phyloP scores from a whole-genome alignment of 2,888 invertebrate genomes.

The Cynaeus angustus region DNA sequence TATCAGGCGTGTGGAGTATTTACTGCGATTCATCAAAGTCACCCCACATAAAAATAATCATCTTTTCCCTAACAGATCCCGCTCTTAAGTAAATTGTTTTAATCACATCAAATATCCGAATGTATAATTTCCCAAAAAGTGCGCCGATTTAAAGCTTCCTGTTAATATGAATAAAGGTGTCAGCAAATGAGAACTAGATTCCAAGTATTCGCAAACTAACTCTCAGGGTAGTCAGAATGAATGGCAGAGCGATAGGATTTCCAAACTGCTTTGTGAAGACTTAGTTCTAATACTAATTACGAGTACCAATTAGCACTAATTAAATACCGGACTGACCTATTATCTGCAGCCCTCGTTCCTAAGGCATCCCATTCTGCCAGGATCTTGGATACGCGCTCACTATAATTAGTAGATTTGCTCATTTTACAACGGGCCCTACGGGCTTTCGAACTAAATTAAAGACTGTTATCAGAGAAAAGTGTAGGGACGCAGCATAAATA shows the following conservation, averaged over 20 bases:
- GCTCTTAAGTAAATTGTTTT: slow-evolving; percentile 6
- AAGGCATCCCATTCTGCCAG: slow-evolving; percentile 66
- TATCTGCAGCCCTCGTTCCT: slow-evolving; percentile 67
- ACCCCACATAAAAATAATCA: slow-evolving; percentile 39
- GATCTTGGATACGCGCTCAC: slow-evolving; percentile 62
- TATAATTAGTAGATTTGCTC: slow-evolving; percentile 66
- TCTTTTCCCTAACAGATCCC: slow-evolving; percentile 17
- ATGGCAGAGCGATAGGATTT: slow-evolving; percentile 66
- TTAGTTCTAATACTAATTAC: slow-evolving; percentile 71
- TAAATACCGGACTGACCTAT: slow-evolving; percentile 71
- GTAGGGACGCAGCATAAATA: slow-evolving; percentile 44
- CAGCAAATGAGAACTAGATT: slow-evolving; percentile 60
- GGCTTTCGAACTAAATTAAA: slow-evolving; percentile 52
- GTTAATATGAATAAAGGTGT: slow-evolving; percentile 55
- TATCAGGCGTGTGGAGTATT: slow-evolving; percentile 43
- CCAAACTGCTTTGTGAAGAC: slow-evolving; percentile 70
- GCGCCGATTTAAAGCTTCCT: neutral
- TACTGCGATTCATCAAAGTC: slow-evolving; percentile 48
- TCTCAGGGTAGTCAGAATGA: slow-evolving; percentile 54
- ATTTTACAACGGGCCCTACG: slow-evolving; percentile 57
- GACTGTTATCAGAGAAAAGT: slow-evolving; percentile 47
- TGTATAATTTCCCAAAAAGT: no score
- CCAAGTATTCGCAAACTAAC: slow-evolving; percentile 61
- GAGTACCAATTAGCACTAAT: slow-evolving; percentile 71
- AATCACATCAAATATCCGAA: neutral